A percentile compares a stretch with the other conserved stretches of the same genome.
Evolutionary conservation across 2,113 vertebrate species (phyloP).

Genomic region (Pitta sordida): DNA sequence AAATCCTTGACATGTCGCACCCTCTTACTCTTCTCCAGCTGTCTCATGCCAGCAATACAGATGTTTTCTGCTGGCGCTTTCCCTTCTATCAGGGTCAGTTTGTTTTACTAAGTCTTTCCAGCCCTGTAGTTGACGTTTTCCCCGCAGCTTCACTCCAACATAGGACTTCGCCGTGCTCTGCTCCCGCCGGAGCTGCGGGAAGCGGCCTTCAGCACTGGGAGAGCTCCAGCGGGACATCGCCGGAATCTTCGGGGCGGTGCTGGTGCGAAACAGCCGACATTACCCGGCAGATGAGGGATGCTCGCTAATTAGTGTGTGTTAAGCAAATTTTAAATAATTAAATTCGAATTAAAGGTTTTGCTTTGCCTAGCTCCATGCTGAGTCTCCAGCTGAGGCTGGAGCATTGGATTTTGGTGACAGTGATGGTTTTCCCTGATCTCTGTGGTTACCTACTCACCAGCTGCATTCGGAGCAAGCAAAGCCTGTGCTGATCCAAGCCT

Average conservation of each 20-base stretch:
- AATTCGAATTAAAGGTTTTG: background rate
- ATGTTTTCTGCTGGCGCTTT: background rate
- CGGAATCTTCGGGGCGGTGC: rapidly evolving
- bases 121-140: background rate
- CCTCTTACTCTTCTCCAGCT: background rate
- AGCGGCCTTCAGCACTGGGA: conserved; percentile 35
- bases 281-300: background rate
- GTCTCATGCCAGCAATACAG: background rate
- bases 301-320: background rate
- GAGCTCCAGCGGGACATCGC: background rate
- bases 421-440: background rate
- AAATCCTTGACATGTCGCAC: background rate
- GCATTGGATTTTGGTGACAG: background rate
- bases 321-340: background rate
- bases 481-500: background rate
- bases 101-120: background rate
- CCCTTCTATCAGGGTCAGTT: background rate
- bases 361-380: background rate
- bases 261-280: rapidly evolving
- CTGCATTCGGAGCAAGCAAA: background rate
- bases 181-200: background rate
- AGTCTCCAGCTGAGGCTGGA: background rate
- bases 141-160: rapidly evolving
- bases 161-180: rapidly evolving
- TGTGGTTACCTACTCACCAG: background rate